Percentiles rank a stretch among this genome's conserved stretches.
Conservation (phyloP, 1,140 invertebrate genomes). For the Harpegnathos saltator region DNA sequence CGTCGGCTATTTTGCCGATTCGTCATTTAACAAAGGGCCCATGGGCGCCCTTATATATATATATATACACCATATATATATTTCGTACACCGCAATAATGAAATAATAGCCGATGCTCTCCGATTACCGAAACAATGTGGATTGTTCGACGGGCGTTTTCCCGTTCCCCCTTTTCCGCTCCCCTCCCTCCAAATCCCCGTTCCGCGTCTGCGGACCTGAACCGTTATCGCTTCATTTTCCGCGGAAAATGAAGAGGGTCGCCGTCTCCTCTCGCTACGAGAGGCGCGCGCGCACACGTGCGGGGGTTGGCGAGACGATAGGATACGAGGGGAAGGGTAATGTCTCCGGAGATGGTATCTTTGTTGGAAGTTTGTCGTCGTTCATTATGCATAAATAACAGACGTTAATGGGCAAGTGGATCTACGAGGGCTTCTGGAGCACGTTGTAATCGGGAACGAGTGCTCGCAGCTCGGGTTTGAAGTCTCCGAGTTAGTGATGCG, state of each 20-base stretch:
- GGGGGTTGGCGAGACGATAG: conserved; percentile 2
- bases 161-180: neutral
- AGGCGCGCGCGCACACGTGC: too few species aligned
- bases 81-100: conserved; percentile 52
- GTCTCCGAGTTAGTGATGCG: conserved; percentile 32
- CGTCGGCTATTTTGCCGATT: conserved; percentile 38
- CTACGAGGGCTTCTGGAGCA: conserved; percentile 6
- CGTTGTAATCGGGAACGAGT: conserved; percentile 52
- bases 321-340: conserved; percentile 29
- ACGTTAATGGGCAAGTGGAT: conserved; percentile 42
- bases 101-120: conserved; percentile 58
- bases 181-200: neutral
- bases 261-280: neutral
- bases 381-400: conserved; percentile 38
- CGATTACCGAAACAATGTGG: conserved; percentile 57
- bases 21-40: conserved; percentile 21
- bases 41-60: too few species aligned
- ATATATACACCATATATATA: too few species aligned
- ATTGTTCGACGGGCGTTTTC: conserved; percentile 38
- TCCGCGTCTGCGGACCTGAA: neutral
- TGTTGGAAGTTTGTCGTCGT: conserved; percentile 54
- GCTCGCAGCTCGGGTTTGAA: conserved; percentile 34
- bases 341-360: conserved; percentile 36
- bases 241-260: conserved; percentile 35
- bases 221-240: conserved; percentile 55